Base-by-base conservation (phyloP, 2,888 invertebrate species). In the Ophion ventricosus region DNA sequence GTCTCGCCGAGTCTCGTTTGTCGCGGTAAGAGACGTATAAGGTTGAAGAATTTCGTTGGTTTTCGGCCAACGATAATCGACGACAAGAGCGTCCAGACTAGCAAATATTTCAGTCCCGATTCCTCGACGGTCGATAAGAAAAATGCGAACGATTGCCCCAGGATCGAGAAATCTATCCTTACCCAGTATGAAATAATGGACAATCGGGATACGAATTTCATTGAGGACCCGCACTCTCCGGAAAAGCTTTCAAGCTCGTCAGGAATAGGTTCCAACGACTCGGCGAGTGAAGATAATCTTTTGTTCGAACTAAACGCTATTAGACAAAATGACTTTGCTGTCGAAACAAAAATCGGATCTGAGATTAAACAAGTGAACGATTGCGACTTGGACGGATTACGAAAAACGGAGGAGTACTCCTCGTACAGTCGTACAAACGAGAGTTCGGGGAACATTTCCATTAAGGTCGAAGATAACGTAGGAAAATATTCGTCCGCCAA, bases 1-100 rank as follows among this genome's bases (percentile, higher is more conserved):
- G 87, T 84, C 40, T 93, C 93, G 14, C 93, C 93, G 11, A 92
- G 89, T 86, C 85, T 93, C 61, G 69, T 93, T 59, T 86, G 72
- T 10, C 88, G 86, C 25, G 87, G 86, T n/a, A 90, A 88, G 78
- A 90, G 86, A 80, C 89, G 88, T n/a, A 75, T 88, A 69, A 88
- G 87, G 23, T 80, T 89, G 10, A 88, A 87, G 59, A 88, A 87
- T 80, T 80, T 88, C 35, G 86, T 84, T 35, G 89, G 89, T 17
- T 85, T 91, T 40, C 89, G 85, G 35, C 89, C 90, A 43, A 93
- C 93, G 17, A 88, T 93, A 25, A 89, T 93, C 72, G 89, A 92
- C 76, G 88, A 90, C 40, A 87, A 86, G 57, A 83, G 78, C 20
- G 64, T 90, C 4, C 63, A 86, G 10, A 87, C 90, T 72, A 93